A percentile compares a stretch with the other conserved stretches of the same genome.
phyloP scores from a whole-genome alignment of 2,888 invertebrate genomes.

The Spicauda simplicius region DNA sequence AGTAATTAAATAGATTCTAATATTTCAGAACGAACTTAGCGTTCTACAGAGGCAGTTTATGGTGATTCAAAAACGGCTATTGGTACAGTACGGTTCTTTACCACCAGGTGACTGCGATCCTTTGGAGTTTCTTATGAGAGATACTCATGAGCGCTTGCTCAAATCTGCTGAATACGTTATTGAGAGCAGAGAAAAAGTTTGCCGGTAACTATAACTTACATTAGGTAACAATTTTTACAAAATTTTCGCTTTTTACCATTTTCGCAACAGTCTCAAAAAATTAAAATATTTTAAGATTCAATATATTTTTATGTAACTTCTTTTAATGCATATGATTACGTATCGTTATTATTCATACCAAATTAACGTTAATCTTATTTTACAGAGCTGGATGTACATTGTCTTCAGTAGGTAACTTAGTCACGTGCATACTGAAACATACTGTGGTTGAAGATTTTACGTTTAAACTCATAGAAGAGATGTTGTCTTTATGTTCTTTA shows the following conservation, averaged over 20 bases:
- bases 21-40: conserved; percentile 71
- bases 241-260: too few relatives aligned
- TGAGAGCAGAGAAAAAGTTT: conserved; percentile 63
- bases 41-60: conserved; percentile 89
- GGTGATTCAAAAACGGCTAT: conserved; percentile 89
- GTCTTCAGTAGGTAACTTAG: conserved; percentile 62
- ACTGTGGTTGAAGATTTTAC: conserved; percentile 60
- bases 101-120: conserved; percentile 90
- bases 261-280: too few relatives aligned
- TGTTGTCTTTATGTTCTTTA: conserved; percentile 65
- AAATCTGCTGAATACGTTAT: conserved; percentile 77
- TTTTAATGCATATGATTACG: too few relatives aligned
- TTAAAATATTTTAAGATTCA: too few relatives aligned
- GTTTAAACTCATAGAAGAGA: conserved; percentile 70
- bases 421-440: conserved; percentile 61
- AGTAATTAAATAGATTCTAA: background rate
- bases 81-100: conserved; percentile 91
- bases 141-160: conserved; percentile 87
- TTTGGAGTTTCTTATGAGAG: conserved; percentile 89
- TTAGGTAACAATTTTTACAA: too few relatives aligned
- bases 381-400: conserved; percentile 66
- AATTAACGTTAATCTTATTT: conserved; percentile 38
- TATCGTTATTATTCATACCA: too few relatives aligned
- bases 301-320: too few relatives aligned
- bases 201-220: conserved; percentile 52